A percentile compares a stretch with the other conserved stretches of the same genome.
These are phyloP conservation scores for Stichodactyla helianthus DNA, from an alignment of 64 coral and sea anemone species.

Conservation along the genomic window DNA sequence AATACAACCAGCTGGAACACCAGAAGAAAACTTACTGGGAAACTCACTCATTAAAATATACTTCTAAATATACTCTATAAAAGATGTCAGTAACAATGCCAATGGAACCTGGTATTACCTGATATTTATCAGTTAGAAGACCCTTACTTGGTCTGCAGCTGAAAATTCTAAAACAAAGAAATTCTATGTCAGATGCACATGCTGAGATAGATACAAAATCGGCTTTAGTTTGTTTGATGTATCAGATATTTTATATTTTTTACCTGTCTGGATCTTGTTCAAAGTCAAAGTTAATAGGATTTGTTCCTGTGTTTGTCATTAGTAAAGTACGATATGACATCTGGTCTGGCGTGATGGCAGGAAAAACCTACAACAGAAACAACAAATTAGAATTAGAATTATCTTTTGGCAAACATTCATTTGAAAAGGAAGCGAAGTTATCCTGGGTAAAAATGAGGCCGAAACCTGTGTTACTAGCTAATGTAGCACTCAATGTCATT, in stretches of 20 bases:
- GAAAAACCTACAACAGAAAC: conserved; percentile 63
- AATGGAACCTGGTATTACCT: conserved; percentile 30
- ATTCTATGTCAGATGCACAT: too few species aligned
- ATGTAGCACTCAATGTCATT: too few species aligned
- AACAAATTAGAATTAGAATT: background rate
- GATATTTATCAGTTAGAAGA: conserved; percentile 78
- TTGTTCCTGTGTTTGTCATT: conserved; percentile 70
- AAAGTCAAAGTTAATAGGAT: conserved; percentile 90
- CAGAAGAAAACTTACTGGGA: background rate
- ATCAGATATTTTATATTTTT: background rate
- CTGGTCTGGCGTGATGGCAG: conserved; percentile 63
- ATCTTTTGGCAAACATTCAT: too few species aligned
- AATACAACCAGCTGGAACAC: conserved; percentile 77
- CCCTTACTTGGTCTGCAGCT: conserved; percentile 74
- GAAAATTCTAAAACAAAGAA: conserved; percentile 53
- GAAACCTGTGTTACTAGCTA: too few species aligned
- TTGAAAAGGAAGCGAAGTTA: too few species aligned
- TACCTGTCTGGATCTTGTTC: conserved; percentile 76
- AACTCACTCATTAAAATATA: too few species aligned
- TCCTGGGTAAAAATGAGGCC: too few species aligned
- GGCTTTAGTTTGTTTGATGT: too few species aligned
- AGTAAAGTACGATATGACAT: conserved; percentile 79
- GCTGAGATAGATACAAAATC: too few species aligned
- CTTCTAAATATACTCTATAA: too few species aligned
- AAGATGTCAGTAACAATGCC: too few species aligned